Conservation (phyloP, 2,113 vertebrate genomes). For the Paralichthys olivaceus region DNA sequence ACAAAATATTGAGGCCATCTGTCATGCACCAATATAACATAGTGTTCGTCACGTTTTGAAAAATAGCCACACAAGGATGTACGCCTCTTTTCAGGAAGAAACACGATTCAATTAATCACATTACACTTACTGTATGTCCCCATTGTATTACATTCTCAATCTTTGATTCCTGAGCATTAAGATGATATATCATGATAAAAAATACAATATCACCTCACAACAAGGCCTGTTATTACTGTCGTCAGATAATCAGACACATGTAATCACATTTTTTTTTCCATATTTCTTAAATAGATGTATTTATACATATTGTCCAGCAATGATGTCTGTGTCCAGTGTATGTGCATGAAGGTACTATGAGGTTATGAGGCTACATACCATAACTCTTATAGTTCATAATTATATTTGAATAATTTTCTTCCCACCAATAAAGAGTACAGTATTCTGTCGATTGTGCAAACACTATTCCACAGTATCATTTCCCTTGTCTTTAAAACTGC, state of each 20-base stretch:
- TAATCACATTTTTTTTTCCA: not conserved
- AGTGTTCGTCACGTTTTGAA: slow-evolving; percentile 36
- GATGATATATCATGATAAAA: slow-evolving; percentile 54
- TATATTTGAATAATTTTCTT: slow-evolving; percentile 23
- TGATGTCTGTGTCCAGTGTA: slow-evolving; percentile 32
- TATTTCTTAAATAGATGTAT: slow-evolving; percentile 16
- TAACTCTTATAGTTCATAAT: slow-evolving; percentile 45
- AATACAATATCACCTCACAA: slow-evolving; percentile 49
- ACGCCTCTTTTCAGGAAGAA: slow-evolving; percentile 46
- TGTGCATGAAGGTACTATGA: slow-evolving; percentile 41
- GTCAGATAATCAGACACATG: slow-evolving; percentile 38
- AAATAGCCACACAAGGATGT: slow-evolving; percentile 44
- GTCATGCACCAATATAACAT: slow-evolving; percentile 66
- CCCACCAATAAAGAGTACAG: slow-evolving; percentile 35
- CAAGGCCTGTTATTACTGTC: slow-evolving; percentile 41
- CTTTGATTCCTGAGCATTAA: slow-evolving; percentile 76
- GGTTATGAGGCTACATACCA: slow-evolving; percentile 56
- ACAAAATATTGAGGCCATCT: slow-evolving; percentile 61
- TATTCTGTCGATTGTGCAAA: slow-evolving; percentile 61
- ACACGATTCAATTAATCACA: slow-evolving; percentile 41
- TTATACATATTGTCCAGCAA: slow-evolving; percentile 20
- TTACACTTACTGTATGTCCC: slow-evolving; percentile 46
- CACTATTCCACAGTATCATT: slow-evolving; percentile 52
- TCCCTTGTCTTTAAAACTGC: slow-evolving; percentile 37
- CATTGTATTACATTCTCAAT: slow-evolving; percentile 63